These are phyloP conservation scores for Abramis brama DNA, from an alignment of 2,113 vertebrate species.

Conservation along the genomic window DNA sequence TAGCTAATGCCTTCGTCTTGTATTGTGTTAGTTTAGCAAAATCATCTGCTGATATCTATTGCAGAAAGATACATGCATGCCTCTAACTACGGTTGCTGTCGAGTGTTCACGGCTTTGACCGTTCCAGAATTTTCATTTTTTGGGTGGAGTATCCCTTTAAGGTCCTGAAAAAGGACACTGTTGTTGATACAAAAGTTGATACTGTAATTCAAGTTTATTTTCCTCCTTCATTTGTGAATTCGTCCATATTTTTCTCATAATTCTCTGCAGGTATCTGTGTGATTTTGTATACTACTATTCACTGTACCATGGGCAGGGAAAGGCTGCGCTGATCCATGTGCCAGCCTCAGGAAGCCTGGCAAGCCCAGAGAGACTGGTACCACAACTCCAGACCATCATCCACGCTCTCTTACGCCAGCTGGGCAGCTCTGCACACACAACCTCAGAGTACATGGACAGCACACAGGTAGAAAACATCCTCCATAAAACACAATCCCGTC, in stretches of 20 bases:
- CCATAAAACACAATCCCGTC: neutral
- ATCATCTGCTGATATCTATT: too few relatives aligned
- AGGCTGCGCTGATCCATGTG: slow-evolving; percentile 79
- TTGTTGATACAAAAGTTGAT: neutral
- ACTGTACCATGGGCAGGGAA: slow-evolving; percentile 72
- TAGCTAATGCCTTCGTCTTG: too few relatives aligned
- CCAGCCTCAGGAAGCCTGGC: slow-evolving; percentile 69
- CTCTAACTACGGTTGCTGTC: too few relatives aligned
- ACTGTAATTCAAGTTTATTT: neutral
- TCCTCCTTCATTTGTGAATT: neutral
- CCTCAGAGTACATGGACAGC: neutral
- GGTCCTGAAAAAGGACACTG: neutral
- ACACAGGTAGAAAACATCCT: neutral
- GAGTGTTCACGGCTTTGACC: too few relatives aligned
- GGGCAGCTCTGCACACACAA: slow-evolving; percentile 23
- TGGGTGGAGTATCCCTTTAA: neutral
- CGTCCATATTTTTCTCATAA: neutral
- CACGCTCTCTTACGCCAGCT: slow-evolving; percentile 75
- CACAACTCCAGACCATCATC: slow-evolving; percentile 76
- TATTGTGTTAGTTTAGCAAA: too few relatives aligned
- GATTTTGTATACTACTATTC: slow-evolving; percentile 84
- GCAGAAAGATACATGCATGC: too few relatives aligned
- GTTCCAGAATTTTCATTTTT: too few relatives aligned
- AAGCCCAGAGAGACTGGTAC: slow-evolving; percentile 73
- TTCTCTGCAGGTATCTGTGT: slow-evolving; percentile 79